A percentile compares a stretch with the other conserved stretches of the same genome.
Conservation (phyloP, 2,113 vertebrate genomes). For the Coturnix japonica region DNA sequence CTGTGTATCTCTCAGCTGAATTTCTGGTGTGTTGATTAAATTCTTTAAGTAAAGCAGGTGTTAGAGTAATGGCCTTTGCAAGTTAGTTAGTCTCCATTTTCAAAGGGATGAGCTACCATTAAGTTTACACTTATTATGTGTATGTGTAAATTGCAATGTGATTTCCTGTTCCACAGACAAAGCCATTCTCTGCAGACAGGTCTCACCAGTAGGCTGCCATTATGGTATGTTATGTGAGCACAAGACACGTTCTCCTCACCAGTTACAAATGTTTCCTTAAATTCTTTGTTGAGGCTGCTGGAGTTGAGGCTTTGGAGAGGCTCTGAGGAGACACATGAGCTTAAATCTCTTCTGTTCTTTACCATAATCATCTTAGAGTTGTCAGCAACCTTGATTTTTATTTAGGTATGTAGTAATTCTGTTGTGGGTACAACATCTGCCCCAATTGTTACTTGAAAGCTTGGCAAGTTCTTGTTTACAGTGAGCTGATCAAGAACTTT, state of each 20-base stretch:
- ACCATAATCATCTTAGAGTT: background rate
- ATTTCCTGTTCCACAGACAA: constrained; percentile 12
- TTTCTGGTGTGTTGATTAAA: constrained; percentile 59
- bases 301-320: background rate
- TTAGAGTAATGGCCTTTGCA: constrained; percentile 38
- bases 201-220: background rate
- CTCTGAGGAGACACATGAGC: background rate
- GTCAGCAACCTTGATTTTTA: background rate
- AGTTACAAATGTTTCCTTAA: background rate
- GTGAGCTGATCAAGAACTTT: background rate
- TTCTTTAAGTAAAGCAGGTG: constrained; percentile 66
- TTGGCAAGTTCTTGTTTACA: background rate
- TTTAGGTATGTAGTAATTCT: background rate
- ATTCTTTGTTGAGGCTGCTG: background rate
- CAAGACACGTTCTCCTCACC: background rate
- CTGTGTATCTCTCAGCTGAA: constrained; percentile 53
- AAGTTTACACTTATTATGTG: background rate
- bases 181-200: background rate
- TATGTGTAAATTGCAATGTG: background rate
- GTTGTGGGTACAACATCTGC: background rate
- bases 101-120: constrained; percentile 27
- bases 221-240: background rate
- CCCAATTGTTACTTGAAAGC: background rate
- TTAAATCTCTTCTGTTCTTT: background rate
- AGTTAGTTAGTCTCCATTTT: constrained; percentile 69